phyloP scores from a whole-genome alignment of 1,140 invertebrate genomes.

The Zaprionus taronus region DNA sequence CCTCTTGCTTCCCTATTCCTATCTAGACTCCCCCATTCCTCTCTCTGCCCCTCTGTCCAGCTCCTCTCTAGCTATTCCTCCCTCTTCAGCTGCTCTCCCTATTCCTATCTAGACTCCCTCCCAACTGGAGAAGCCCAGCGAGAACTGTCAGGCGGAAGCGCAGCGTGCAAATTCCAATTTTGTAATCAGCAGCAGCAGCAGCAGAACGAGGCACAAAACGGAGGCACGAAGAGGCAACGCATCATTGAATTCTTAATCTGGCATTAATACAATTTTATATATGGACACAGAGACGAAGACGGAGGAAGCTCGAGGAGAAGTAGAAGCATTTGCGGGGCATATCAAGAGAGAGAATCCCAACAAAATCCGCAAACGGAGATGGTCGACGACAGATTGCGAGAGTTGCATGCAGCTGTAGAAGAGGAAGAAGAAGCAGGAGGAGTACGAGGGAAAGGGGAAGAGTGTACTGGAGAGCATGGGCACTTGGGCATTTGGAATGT shows the following conservation, averaged over 20 bases:
- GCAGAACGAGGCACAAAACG: slow-evolving; percentile 36
- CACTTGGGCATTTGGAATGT: slow-evolving; percentile 54
- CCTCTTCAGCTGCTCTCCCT: neutral
- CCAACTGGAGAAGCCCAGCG: neutral
- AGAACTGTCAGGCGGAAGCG: slow-evolving; percentile 57
- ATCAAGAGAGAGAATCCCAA: slow-evolving; percentile 38
- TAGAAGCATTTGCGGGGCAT: neutral
- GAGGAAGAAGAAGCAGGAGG: slow-evolving; percentile 3
- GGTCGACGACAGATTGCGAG: slow-evolving; percentile 71
- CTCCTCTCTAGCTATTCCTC: neutral
- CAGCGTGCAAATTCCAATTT: slow-evolving; percentile 77
- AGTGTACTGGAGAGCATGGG: neutral
- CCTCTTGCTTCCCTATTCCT: neutral
- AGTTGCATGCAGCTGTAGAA: slow-evolving; percentile 37
- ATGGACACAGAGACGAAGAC: slow-evolving; percentile 28
- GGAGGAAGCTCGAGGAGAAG: neutral
- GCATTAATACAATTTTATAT: slow-evolving; percentile 82
- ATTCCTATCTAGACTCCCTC: neutral
- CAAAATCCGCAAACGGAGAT: slow-evolving; percentile 44
- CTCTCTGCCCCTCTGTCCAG: neutral
- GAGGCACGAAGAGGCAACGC: slow-evolving; percentile 54
- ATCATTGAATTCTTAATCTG: slow-evolving; percentile 81
- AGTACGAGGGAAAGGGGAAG: neutral
- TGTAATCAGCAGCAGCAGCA: slow-evolving; percentile 63
- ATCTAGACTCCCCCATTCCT: neutral